Evolutionary conservation across 2,113 vertebrate genomes (phyloP).

Genomic region (Murina feae): DNA sequence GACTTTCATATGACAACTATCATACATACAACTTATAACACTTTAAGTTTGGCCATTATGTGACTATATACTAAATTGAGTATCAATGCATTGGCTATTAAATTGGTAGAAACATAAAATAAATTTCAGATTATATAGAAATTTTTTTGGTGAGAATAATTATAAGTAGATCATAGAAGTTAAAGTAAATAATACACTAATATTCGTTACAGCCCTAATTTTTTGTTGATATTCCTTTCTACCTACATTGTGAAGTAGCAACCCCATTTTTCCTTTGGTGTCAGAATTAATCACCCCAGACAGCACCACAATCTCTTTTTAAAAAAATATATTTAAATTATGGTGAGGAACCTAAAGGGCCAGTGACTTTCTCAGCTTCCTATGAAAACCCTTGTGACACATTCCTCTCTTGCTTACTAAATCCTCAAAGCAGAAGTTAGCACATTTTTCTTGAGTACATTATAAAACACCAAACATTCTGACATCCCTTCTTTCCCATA

Average conservation of each 20-base stretch:
- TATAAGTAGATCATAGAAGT: background rate
- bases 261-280: background rate
- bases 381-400: background rate
- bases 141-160: background rate
- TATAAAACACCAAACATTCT: background rate
- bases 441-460: background rate
- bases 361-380: background rate
- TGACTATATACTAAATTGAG: background rate
- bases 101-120: background rate
- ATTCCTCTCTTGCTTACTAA: background rate
- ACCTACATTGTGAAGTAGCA: background rate
- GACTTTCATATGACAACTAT: background rate
- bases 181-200: background rate
- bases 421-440: background rate
- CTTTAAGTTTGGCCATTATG: background rate
- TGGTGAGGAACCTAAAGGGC: background rate
- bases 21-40: background rate
- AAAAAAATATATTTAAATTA: background rate
- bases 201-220: background rate
- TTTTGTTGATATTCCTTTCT: background rate
- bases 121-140: background rate
- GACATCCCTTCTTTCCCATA: background rate
- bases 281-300: background rate
- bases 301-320: background rate
- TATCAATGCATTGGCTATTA: background rate